Evolutionary conservation across 2,888 invertebrate genomes (phyloP).

Genomic region (Dioctria linearis): DNA sequence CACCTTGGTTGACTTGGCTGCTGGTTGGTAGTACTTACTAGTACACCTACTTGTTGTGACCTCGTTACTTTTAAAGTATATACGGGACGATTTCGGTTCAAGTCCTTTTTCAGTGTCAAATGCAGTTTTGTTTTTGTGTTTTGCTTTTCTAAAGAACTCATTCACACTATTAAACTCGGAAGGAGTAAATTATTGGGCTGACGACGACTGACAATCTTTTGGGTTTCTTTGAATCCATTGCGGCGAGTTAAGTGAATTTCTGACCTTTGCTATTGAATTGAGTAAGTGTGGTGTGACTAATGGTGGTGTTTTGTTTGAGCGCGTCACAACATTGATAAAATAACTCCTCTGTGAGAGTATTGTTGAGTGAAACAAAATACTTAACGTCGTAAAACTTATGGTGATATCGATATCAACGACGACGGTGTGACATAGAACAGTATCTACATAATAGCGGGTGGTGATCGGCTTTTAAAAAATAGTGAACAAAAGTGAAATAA

Average conservation of each 20-base stretch:
- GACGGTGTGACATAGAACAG: constrained; percentile 7
- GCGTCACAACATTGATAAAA: constrained; percentile 25
- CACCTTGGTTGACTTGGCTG: background rate
- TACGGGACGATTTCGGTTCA: background rate
- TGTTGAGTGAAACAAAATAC: no score
- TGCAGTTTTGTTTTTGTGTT: constrained; percentile 3
- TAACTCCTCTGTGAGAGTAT: background rate
- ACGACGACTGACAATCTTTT: background rate
- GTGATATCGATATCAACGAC: background rate
- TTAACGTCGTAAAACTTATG: no score
- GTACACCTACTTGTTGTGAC: constrained; percentile 19
- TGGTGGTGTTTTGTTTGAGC: constrained; percentile 36
- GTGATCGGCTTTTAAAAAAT: background rate
- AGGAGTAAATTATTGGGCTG: constrained; percentile 21
- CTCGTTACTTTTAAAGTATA: constrained; percentile 8
- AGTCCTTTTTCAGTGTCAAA: constrained; percentile 39
- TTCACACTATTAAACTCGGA: background rate
- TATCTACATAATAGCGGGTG: constrained; percentile 5
- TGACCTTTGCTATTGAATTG: constrained; percentile 3
- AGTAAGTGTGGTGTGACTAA: no score
- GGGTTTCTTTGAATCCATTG: background rate
- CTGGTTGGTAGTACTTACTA: background rate
- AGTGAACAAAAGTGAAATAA: background rate
- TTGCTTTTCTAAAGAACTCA: background rate
- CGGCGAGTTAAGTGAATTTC: constrained; percentile 4